These are phyloP conservation scores for Neopelma chrysocephalum DNA, from an alignment of 2,797 vertebrate species.

Conservation along the genomic window DNA sequence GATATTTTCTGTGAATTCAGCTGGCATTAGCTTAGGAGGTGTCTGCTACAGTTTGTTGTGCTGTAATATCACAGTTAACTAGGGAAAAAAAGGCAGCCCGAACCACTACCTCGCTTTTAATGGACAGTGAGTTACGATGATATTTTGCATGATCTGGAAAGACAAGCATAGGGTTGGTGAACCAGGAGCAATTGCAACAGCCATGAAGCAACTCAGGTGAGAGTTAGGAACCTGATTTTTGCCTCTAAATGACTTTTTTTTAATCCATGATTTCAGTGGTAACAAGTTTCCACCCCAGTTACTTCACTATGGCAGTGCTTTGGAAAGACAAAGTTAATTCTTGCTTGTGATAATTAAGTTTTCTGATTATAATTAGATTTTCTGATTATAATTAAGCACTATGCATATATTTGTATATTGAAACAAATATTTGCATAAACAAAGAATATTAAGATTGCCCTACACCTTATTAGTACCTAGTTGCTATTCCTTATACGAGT, in stretches of 20 bases:
- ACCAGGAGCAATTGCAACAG: neutral
- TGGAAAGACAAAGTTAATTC: neutral
- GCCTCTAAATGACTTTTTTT: neutral
- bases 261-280: neutral
- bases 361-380: conserved; percentile 3
- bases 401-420: neutral
- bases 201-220: neutral
- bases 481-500: neutral
- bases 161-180: neutral
- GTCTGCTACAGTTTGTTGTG: neutral
- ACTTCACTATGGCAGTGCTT: neutral
- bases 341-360: neutral
- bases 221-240: neutral
- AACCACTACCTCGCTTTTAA: neutral
- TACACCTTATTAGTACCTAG: neutral
- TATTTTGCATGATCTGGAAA: neutral
- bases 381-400: neutral
- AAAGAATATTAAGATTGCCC: neutral
- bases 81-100: neutral
- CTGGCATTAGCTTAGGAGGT: neutral
- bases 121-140: neutral
- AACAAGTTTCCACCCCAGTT: neutral
- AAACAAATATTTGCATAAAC: conserved; percentile 25
- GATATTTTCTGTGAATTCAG: neutral
- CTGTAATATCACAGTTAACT: neutral